Percentiles rank a stretch among this genome's conserved stretches.
Evolutionary conservation across 1,140 invertebrate genomes (phyloP).

Genomic region (Laupala kohalensis): DNA sequence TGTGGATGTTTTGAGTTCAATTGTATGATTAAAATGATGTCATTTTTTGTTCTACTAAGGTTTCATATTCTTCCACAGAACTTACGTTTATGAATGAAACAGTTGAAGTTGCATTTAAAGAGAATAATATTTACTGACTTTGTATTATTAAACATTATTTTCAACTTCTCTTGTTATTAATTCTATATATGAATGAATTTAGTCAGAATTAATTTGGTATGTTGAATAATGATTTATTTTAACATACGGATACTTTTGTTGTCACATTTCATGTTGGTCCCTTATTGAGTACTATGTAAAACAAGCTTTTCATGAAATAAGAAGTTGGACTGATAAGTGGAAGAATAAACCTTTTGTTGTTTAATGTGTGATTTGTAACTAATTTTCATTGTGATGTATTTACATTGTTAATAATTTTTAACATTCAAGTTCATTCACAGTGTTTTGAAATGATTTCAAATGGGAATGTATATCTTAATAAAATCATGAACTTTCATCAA

Average conservation of each 20-base stretch:
- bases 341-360: neutral
- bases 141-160: no score
- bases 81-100: no score
- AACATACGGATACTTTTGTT: no score
- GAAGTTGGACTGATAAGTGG: neutral
- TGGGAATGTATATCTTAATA: neutral
- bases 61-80: neutral
- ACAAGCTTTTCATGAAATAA: neutral
- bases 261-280: neutral
- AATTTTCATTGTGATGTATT: neutral
- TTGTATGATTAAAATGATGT: neutral
- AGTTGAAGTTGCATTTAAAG: no score
- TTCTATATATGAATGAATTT: no score
- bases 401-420: neutral
- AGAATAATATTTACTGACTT: no score
- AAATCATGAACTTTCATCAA: neutral
- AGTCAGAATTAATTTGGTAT: no score
- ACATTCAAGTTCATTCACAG: neutral
- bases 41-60: neutral
- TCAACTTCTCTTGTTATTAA: no score
- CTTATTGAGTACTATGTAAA: no score
- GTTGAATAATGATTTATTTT: no score
- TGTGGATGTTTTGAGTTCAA: conserved; percentile 8
- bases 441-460: neutral
- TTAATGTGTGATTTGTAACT: neutral